Conservation (phyloP, 2,797 vertebrate genomes). For the Phataginus tricuspis region DNA sequence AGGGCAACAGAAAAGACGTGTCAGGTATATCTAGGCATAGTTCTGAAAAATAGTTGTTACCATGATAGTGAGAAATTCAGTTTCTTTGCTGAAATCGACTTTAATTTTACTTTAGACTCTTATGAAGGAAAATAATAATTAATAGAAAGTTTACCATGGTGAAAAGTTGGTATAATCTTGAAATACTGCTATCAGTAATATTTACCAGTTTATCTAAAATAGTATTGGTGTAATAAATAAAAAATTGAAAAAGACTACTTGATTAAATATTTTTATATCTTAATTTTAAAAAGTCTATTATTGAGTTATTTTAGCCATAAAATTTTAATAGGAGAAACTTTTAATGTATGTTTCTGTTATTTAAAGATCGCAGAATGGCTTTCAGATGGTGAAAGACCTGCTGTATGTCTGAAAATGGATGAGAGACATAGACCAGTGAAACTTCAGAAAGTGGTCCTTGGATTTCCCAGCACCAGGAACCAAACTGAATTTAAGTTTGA, state of each 20-base stretch:
- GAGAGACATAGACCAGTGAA: slow-evolving; percentile 97
- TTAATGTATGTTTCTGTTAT: slow-evolving; percentile 71
- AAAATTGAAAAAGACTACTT: slow-evolving; percentile 19
- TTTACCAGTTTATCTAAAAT: slow-evolving; percentile 14
- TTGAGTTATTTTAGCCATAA: slow-evolving; percentile 23
- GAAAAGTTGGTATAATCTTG: slow-evolving; percentile 16
- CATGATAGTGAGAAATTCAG: slow-evolving; percentile 34
- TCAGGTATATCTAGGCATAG: neutral
- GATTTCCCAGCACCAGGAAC: slow-evolving; percentile 92
- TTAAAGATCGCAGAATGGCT: slow-evolving; percentile 97
- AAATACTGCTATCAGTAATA: neutral
- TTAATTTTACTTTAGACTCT: slow-evolving; percentile 55
- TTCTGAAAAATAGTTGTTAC: slow-evolving; percentile 41
- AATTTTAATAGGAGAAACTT: slow-evolving; percentile 17
- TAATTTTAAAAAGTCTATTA: neutral
- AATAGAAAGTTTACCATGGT: slow-evolving; percentile 23
- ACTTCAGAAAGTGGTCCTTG: slow-evolving; percentile 95
- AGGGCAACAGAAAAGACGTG: neutral
- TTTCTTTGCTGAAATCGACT: slow-evolving; percentile 40
- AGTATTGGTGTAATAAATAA: neutral
- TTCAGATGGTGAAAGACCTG: slow-evolving; percentile 90
- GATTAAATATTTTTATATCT: slow-evolving; percentile 32
- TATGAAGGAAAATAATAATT: slow-evolving; percentile 36
- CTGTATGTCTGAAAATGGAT: slow-evolving; percentile 94
- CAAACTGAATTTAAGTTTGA: slow-evolving; percentile 98